A percentile compares a stretch with the other conserved stretches of the same genome.
Evolutionary conservation across 2,113 vertebrate species (phyloP).

Genomic region (Ciconia maguari): DNA sequence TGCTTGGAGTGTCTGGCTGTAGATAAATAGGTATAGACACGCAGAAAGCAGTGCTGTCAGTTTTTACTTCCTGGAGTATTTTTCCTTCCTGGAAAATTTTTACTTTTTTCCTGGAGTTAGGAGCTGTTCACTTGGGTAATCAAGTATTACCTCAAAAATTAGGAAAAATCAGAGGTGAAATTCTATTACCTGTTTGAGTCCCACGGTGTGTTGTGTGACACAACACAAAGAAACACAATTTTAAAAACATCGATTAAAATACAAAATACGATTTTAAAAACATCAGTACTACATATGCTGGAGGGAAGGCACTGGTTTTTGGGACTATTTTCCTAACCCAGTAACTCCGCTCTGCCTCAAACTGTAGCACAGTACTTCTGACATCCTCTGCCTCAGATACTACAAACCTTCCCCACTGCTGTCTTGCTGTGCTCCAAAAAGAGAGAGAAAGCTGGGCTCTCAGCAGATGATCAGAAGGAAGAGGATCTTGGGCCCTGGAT

Average conservation of each 20-base stretch:
- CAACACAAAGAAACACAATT: neutral
- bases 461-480: neutral
- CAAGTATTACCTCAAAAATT: neutral
- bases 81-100: neutral
- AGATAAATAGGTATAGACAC: neutral
- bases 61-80: neutral
- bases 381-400: neutral
- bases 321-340: neutral
- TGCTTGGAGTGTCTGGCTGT: neutral
- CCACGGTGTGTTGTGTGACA: neutral
- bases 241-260: neutral
- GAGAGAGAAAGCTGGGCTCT: neutral
- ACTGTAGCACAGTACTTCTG: neutral
- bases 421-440: neutral
- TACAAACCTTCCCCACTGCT: neutral
- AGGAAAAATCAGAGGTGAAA: neutral
- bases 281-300: neutral
- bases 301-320: neutral
- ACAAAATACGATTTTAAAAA: neutral
- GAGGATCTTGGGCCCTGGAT: neutral
- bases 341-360: neutral
- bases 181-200: neutral
- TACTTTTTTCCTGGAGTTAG: neutral
- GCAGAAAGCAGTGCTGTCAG: neutral
- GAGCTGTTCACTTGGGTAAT: neutral